These are phyloP conservation scores for Nymphalis c-album DNA, from an alignment of 2,888 invertebrate species.

Conservation along the genomic window DNA sequence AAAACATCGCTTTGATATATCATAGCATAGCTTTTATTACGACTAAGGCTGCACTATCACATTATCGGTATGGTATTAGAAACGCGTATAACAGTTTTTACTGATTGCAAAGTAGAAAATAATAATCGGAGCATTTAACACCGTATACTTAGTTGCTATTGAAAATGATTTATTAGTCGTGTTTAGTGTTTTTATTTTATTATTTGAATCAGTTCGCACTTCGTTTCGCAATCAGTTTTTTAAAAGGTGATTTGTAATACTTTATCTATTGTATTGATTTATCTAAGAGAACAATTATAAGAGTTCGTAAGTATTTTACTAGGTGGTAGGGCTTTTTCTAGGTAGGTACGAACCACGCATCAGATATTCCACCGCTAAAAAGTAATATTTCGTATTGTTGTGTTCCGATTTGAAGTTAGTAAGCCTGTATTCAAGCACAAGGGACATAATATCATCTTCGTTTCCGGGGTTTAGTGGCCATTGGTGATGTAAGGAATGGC, in stretches of 20 bases:
- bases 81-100: constrained; percentile 27
- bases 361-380: too few relatives aligned
- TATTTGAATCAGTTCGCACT: constrained; percentile 13
- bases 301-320: too few relatives aligned
- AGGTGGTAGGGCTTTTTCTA: too few relatives aligned
- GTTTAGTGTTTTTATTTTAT: neutral
- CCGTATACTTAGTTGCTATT: constrained; percentile 32
- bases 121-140: constrained; percentile 35
- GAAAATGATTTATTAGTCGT: constrained; percentile 28
- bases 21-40: constrained; percentile 18
- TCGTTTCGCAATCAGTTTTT: too few relatives aligned
- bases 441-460: too few relatives aligned
- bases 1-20: neutral
- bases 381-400: too few relatives aligned
- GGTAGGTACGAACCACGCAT: too few relatives aligned
- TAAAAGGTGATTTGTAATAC: neutral
- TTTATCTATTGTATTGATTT: neutral
- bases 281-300: too few relatives aligned
- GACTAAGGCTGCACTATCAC: neutral
- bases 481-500: too few relatives aligned
- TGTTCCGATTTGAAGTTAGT: too few relatives aligned
- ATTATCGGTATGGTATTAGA: constrained; percentile 25
- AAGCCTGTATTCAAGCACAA: too few relatives aligned
- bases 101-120: constrained; percentile 30
- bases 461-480: too few relatives aligned